Conservation (phyloP, 2,797 vertebrate species). For the Rousettus madagascariensis region DNA sequence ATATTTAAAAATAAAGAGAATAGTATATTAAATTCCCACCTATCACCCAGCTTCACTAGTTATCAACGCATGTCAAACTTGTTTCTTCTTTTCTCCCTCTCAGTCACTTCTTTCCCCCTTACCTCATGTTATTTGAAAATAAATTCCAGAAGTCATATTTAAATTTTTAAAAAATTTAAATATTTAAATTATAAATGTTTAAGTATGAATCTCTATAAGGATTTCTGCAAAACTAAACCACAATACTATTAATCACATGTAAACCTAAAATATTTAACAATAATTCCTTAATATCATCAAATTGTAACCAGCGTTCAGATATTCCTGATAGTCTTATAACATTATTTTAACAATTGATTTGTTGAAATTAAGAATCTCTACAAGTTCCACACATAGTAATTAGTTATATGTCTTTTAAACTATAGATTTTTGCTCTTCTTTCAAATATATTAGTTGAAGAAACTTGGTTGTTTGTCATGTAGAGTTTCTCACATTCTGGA, state of each 20-base stretch:
- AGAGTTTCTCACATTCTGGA: not conserved
- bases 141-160: not conserved
- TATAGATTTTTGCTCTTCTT: not conserved
- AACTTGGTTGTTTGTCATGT: not conserved
- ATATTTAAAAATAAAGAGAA: not conserved
- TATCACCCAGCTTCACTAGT: not conserved
- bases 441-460: not conserved
- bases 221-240: not conserved
- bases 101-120: not conserved
- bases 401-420: not conserved
- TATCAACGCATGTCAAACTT: not conserved
- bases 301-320: not conserved
- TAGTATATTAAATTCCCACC: not conserved
- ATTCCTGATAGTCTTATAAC: not conserved
- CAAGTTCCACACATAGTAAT: not conserved
- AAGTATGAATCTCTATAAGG: not conserved
- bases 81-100: not conserved
- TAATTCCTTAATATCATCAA: not conserved
- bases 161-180: too few relatives aligned
- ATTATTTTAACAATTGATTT: not conserved
- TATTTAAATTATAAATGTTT: slow-evolving; percentile 27
- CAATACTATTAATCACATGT: not conserved
- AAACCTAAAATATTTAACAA: not conserved
- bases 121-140: not conserved
- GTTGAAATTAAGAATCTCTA: slow-evolving; percentile 28